phyloP scores from a whole-genome alignment of 2,888 invertebrate species.

The Stenodera caucasica region DNA sequence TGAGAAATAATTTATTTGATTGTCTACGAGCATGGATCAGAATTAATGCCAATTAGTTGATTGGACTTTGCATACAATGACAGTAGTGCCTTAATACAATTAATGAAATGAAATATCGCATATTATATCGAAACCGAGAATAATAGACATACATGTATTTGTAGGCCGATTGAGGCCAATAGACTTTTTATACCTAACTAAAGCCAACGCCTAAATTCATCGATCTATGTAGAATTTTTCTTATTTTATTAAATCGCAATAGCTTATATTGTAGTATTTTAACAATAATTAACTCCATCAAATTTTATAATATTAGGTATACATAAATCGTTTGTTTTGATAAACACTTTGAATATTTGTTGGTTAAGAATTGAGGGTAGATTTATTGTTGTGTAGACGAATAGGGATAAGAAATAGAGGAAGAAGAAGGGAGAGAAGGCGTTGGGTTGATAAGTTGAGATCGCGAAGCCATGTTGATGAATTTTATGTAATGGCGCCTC shows the following conservation, averaged over 20 bases:
- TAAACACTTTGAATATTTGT: background rate
- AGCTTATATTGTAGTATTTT: too few relatives aligned
- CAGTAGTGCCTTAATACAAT: slow-evolving; percentile 45
- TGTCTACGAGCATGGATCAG: slow-evolving; percentile 43
- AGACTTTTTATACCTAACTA: background rate
- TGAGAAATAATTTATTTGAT: too few relatives aligned
- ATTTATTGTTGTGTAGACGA: too few relatives aligned
- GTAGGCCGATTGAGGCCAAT: background rate
- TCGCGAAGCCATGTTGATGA: slow-evolving; percentile 43
- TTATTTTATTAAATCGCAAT: too few relatives aligned
- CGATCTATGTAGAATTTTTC: background rate
- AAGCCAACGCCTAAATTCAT: background rate
- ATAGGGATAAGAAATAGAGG: too few relatives aligned
- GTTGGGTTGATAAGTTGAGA: slow-evolving; percentile 21
- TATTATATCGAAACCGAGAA: background rate
- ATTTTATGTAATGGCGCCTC: slow-evolving; percentile 46
- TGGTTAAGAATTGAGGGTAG: background rate
- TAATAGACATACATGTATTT: background rate
- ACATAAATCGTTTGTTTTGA: background rate
- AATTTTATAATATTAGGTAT: background rate
- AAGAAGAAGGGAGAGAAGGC: background rate
- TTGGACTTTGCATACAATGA: slow-evolving; percentile 46
- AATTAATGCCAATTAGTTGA: slow-evolving; percentile 53
- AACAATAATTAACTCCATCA: too few relatives aligned
- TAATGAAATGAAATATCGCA: slow-evolving; percentile 47